A percentile compares a stretch with the other conserved stretches of the same genome.
These are phyloP conservation scores for Eupeodes corollae DNA, from an alignment of 1,140 invertebrate species.

Conservation along the genomic window DNA sequence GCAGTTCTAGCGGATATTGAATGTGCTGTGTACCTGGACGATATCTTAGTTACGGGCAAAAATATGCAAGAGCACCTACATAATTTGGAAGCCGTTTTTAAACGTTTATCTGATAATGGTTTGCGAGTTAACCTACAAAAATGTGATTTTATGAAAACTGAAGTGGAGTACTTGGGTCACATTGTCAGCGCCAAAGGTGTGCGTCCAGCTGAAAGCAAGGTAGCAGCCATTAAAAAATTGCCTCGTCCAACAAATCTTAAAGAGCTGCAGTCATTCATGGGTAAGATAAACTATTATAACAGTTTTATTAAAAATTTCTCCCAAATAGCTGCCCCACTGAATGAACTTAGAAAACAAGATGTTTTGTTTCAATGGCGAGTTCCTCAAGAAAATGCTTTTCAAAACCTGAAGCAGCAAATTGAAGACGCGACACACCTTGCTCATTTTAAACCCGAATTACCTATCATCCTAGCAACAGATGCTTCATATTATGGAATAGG, in stretches of 20 bases:
- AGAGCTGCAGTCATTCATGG: not conserved
- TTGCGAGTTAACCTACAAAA: slow-evolving; percentile 8
- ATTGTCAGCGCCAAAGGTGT: not conserved
- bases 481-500: too few relatives aligned
- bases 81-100: not conserved
- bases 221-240: not conserved
- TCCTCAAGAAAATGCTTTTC: not conserved
- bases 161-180: not conserved
- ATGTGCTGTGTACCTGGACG: not conserved
- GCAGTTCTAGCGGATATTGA: not conserved
- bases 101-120: slow-evolving; percentile 5
- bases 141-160: too few relatives aligned
- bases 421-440: too few relatives aligned
- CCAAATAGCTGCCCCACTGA: too few relatives aligned
- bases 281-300: not conserved
- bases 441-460: too few relatives aligned
- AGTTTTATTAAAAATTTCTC: too few relatives aligned
- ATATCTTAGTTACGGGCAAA: not conserved
- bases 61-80: not conserved
- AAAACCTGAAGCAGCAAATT: not conserved
- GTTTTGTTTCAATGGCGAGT: not conserved
- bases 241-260: not conserved
- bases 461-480: too few relatives aligned
- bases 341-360: not conserved
- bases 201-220: not conserved